These are phyloP conservation scores for Mylabris sibirica DNA, from an alignment of 2,888 invertebrate genomes.

Conservation along the genomic window DNA sequence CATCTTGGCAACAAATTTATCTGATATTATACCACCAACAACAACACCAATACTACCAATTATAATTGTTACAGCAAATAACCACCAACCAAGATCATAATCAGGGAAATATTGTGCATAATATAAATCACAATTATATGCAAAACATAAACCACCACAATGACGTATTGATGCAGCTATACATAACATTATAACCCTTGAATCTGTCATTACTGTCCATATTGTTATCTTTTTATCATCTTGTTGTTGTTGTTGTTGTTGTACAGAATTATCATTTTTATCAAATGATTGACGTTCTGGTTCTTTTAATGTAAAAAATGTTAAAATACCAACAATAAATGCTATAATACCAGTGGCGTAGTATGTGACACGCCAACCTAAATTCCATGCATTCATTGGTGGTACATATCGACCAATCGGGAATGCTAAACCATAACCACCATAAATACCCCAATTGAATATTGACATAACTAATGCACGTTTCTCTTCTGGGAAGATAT, in stretches of 20 bases:
- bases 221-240: conserved; percentile 64
- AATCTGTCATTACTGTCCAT: conserved; percentile 80
- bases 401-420: conserved; percentile 90
- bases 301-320: conserved; percentile 78
- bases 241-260: conserved; percentile 31
- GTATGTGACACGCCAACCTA: conserved; percentile 87
- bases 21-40: conserved; percentile 79
- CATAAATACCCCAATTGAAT: conserved; percentile 96
- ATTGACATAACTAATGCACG: conserved; percentile 89
- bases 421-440: conserved; percentile 91
- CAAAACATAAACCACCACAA: conserved; percentile 91
- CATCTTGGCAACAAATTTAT: conserved; percentile 87
- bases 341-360: conserved; percentile 81
- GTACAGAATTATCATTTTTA: conserved; percentile 61
- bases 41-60: conserved; percentile 77
- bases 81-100: conserved; percentile 88
- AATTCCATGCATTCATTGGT: conserved; percentile 73
- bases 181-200: conserved; percentile 80
- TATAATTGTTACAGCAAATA: conserved; percentile 87
- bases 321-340: conserved; percentile 73
- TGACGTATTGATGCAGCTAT: conserved; percentile 89
- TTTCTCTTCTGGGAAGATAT: conserved; percentile 81
- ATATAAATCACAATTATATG: conserved; percentile 89
- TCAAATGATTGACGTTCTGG: conserved; percentile 80
- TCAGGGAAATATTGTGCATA: conserved; percentile 89